Evolutionary conservation across 2,797 vertebrate genomes (phyloP).

Genomic region (Anguilla obscura): DNA sequence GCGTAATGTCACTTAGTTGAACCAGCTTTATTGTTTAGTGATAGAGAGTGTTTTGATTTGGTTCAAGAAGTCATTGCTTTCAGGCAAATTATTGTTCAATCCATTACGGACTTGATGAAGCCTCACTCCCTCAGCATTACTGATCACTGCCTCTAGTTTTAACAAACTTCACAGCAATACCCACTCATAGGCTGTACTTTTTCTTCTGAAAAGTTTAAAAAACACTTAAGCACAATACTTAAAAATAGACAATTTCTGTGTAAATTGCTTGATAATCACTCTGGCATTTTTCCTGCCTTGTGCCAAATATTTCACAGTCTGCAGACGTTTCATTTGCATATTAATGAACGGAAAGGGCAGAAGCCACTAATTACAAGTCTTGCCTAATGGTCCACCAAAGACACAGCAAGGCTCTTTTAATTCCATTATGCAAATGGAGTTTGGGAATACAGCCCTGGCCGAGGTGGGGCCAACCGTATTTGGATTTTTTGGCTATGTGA

Average conservation of each 20-base stretch:
- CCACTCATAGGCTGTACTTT: not conserved
- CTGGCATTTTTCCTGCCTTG: slow-evolving; percentile 73
- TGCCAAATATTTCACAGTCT: slow-evolving; percentile 78
- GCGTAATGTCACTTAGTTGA: not conserved
- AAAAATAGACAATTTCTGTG: slow-evolving; percentile 30
- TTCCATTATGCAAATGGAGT: slow-evolving; percentile 92
- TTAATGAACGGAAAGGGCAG: slow-evolving; percentile 95
- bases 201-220: not conserved
- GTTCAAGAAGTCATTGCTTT: not conserved
- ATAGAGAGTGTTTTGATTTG: not conserved
- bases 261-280: slow-evolving; percentile 74
- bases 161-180: slow-evolving; percentile 4
- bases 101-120: not conserved
- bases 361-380: slow-evolving; percentile 94
- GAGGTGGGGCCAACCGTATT: slow-evolving; percentile 59
- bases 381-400: slow-evolving; percentile 87
- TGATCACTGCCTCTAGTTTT: not conserved
- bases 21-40: not conserved
- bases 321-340: slow-evolving; percentile 89
- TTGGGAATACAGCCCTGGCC: slow-evolving; percentile 78
- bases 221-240: slow-evolving; percentile 14
- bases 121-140: not conserved
- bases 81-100: not conserved
- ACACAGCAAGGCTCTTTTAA: slow-evolving; percentile 84
- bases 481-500: slow-evolving; percentile 72